Evolutionary conservation across 2,113 vertebrate species (phyloP), one percentile per base, ranked within the genome.

Genomic region (Enhydra lutris): DNA sequence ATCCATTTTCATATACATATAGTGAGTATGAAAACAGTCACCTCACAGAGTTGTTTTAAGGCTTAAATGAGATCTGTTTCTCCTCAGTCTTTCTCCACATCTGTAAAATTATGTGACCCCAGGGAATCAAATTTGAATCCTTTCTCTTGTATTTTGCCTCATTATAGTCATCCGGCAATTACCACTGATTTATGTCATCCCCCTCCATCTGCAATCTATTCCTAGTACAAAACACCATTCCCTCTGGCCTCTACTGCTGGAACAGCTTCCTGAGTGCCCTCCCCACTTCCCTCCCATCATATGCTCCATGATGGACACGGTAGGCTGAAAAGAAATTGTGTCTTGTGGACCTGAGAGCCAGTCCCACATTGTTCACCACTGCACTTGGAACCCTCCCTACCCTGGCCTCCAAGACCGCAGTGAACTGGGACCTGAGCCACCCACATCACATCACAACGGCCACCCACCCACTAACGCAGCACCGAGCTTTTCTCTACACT

Each of bases 371-470:
- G 15, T 34, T 84, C 52, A 9, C 6, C 12, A 29, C 24, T 15
- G 29, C 6, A 18, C 2, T 14, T 20, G 10, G 17, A 67, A 20
- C 1, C 4, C 31, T 71, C 18, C 36, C 7, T 18, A 1, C 15
- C 24, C 34, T 9, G 34, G 6, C 61, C 5, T 52, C 20, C 47
- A 17, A 17, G 55, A 39, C 24, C 3, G 4, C 21, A 14, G 42
- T 15, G 45, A 74, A 8, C 5, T 20, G 39, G 52, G 24, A 24
- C 34, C 3, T 23, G 9, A 34, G 50, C 26, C 18, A 4, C 31
- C 42, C 29, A 80, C 0, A 8, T 76, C 6, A n/a, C 11, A 6
- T 6, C 47, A 21, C 6, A 23, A 8, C 9, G 4, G 4, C 26
- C 45, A 9, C 9, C 55, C 4, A 29, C 1, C 69, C n/a, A 29